Base-by-base conservation (phyloP, 1,140 invertebrate species). In the Drosophila ogumai region DNA sequence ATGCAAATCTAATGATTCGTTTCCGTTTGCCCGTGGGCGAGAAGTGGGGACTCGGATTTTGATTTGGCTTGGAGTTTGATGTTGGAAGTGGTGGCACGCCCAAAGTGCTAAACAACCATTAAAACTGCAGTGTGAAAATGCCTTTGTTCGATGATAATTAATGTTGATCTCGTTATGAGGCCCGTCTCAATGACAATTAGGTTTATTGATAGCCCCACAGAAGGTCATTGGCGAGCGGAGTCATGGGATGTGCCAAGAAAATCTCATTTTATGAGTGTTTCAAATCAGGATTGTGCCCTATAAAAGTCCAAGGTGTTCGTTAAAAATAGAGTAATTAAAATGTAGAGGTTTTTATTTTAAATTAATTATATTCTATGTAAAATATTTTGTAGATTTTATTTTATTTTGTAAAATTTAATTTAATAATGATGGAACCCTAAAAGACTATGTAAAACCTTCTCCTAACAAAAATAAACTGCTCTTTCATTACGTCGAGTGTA, bases 1-100 rank as follows among this genome's bases (percentile, higher is more conserved):
- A 73, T 73, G 69, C 67, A 72, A 73, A 73, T 73, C 55, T 36
- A 59, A 73, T 73, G 66, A 73, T 72, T 58, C 19, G 67, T 73
- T 72, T 72, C 66, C 68, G 52, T 58, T 71, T n/a, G 68, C 9
- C 66, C 31, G 68, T 69, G 50, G 66, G 68, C 68, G 49, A 28
- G 34, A 34, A 46, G 17, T 13, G 17, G 60, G 22, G 25, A 28
- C 25, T 28, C 7, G 17, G 17, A 22, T 19, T 36, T 54, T 5
- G 50, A 54, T 7, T 36, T 15, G 17, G 2, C 17, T 54, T 19
- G 34, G 15, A n/a, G 15, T 55, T 38, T 13, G 52, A 38, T 15
- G 50, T 36, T 54, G 32, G 34, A 34, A 46, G 6, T 10, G 15
- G 50, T 41, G 68, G 54, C 66, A 72, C 69, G 69, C 69, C 69